Percentiles rank a stretch among this genome's conserved stretches.
These are phyloP conservation scores for Dolichallabes microphthalmus DNA, from an alignment of 2,113 vertebrate genomes.

Conservation along the genomic window DNA sequence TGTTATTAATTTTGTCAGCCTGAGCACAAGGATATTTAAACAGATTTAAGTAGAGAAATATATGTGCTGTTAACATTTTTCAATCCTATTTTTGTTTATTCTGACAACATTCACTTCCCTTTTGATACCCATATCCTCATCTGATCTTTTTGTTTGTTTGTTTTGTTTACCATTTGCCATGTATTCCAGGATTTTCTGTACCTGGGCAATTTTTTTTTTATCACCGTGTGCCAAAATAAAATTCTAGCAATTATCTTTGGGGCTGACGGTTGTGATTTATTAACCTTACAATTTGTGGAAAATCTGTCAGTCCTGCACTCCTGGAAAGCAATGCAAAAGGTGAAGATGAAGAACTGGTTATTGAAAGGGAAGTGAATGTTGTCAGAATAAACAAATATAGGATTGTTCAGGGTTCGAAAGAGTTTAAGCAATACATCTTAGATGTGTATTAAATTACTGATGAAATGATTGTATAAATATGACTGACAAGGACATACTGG, in stretches of 20 bases:
- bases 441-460: background rate
- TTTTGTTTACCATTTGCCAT: background rate
- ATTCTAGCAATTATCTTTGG: background rate
- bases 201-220: background rate
- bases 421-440: background rate
- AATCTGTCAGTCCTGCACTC: background rate
- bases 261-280: background rate
- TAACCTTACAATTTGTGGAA: background rate
- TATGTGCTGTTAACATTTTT: background rate
- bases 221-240: background rate
- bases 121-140: background rate
- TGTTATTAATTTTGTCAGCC: background rate
- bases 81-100: slow-evolving; percentile 1
- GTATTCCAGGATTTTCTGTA: background rate
- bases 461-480: background rate
- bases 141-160: too few species aligned
- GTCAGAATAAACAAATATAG: background rate
- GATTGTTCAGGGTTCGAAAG: background rate
- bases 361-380: slow-evolving; percentile 4
- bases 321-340: background rate
- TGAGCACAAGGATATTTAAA: background rate
- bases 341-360: background rate
- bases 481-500: background rate
- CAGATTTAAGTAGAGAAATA: background rate
- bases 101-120: slow-evolving; percentile 13